These are phyloP conservation scores for Trisateles emortualis DNA, from an alignment of 2,888 invertebrate species.

Conservation along the genomic window DNA sequence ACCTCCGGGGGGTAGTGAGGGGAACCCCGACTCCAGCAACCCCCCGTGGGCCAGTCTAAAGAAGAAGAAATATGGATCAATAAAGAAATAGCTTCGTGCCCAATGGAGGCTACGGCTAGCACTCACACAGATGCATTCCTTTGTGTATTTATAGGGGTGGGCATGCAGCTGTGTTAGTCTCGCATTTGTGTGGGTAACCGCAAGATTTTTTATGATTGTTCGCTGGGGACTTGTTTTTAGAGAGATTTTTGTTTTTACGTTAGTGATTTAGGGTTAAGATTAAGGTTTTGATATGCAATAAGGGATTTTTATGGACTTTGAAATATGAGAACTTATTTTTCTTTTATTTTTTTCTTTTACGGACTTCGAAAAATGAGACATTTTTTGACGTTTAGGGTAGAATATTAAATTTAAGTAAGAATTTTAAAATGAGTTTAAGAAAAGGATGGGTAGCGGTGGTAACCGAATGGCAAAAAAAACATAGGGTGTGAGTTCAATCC, in stretches of 20 bases:
- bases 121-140: slow-evolving; percentile 67
- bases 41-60: slow-evolving; percentile 76
- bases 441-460: no score
- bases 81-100: slow-evolving; percentile 86
- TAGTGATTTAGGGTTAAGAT: slow-evolving; percentile 21
- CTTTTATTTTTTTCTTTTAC: no score
- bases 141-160: slow-evolving; percentile 51
- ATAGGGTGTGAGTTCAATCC: no score
- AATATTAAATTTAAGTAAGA: no score
- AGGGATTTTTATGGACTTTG: no score
- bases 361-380: no score
- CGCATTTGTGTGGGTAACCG: slow-evolving; percentile 57
- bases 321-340: background rate
- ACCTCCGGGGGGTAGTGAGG: slow-evolving; percentile 63
- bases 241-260: slow-evolving; percentile 31
- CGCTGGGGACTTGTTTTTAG: slow-evolving; percentile 33
- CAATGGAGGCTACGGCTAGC: slow-evolving; percentile 82
- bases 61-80: slow-evolving; percentile 88
- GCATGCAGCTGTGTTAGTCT: slow-evolving; percentile 44
- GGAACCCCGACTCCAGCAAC: slow-evolving; percentile 39
- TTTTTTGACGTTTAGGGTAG: no score
- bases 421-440: no score
- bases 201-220: slow-evolving; percentile 56
- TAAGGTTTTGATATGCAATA: slow-evolving; percentile 1
- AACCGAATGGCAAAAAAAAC: no score